Base-by-base conservation (phyloP, 1,140 invertebrate species). In the Apis laboriosa region DNA sequence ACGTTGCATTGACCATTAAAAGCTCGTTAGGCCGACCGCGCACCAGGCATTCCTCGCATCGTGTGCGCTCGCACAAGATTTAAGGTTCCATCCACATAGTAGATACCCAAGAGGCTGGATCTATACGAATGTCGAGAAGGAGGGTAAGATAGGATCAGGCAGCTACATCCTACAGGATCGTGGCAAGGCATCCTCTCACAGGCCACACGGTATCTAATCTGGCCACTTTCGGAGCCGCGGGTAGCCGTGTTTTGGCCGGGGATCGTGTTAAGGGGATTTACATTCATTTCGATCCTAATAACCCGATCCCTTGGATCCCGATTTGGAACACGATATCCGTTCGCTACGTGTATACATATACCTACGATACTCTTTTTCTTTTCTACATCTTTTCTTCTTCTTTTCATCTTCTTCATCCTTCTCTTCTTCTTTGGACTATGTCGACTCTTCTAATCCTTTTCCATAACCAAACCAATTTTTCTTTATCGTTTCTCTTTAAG, bases 261-360 rank as follows among this genome's bases (percentile, higher is more conserved):
- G 93, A 94, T 94, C 93, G 92, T 94, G 93, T 94, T 94, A 94
- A 94, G 93, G 92, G 93, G 93, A 94, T 94, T 94, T 94, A 94
- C 93, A 94, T 94, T 94, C 92, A 93, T 94, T 94, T 94, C 90
- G 90, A 94, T 94, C 93, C 93, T 93, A 94, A 94, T 94, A 94
- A 94, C 93, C 93, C 91, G 93, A 94, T 92, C 92, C 92, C 91
- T 90, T 82, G 85, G 92, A 94, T 93, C 92, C 90, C 90, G 93
- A 94, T 94, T 93, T 93, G 91, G 92, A 94, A 94, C 91, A 93
- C 90, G 93, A 93, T 94, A 94, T 90, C 89, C 84, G 77, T 85
- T 80, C 87, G 77, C 78, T 80, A 66, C 72, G 83, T 85, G 71
- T 88, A 63, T 28, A 84, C 80, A 81, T 81, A 73, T 81, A 82